Percentiles rank a stretch among this genome's conserved stretches.
Conservation (phyloP, 1,140 invertebrate genomes). For the Trichonephila clavipes region DNA sequence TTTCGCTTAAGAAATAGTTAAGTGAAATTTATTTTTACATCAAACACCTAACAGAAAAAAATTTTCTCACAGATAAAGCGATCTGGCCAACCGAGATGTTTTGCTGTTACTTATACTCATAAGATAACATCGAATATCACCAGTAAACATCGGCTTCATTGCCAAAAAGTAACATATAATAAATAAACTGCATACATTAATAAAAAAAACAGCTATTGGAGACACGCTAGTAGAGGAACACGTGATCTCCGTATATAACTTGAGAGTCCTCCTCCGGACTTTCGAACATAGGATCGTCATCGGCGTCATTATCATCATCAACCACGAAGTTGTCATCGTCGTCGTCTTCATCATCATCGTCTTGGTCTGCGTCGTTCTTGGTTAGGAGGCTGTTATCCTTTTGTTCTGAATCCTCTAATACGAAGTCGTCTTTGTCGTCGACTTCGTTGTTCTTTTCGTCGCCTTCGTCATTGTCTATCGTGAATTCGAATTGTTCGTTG, state of each 20-base stretch:
- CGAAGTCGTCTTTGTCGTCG: slow-evolving; percentile 59
- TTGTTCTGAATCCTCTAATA: slow-evolving; percentile 27
- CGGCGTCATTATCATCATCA: neutral
- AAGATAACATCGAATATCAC: slow-evolving; percentile 43
- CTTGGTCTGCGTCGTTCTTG: neutral
- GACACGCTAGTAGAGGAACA: slow-evolving; percentile 61
- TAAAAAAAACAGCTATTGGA: slow-evolving; percentile 37
- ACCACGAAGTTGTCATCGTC: slow-evolving; percentile 50
- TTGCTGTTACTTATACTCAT: neutral
- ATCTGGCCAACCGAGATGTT: neutral
- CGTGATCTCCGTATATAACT: slow-evolving; percentile 68
- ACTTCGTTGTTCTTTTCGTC: slow-evolving; percentile 36
- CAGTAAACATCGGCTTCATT: neutral
- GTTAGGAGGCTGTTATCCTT: neutral
- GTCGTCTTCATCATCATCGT: slow-evolving; percentile 24
- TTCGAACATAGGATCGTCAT: slow-evolving; percentile 61
- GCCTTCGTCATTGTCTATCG: slow-evolving; percentile 57
- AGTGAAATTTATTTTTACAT: neutral
- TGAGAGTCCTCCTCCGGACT: slow-evolving; percentile 68
- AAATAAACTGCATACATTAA: slow-evolving; percentile 40
- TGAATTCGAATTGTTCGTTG: slow-evolving; percentile 55
- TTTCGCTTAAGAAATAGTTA: slow-evolving; percentile 3
- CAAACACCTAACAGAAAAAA: neutral
- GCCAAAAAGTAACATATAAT: slow-evolving; percentile 26
- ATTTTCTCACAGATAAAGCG: neutral